These are phyloP conservation scores for Odontothrips loti DNA, from an alignment of 2,888 invertebrate genomes.

Conservation along the genomic window DNA sequence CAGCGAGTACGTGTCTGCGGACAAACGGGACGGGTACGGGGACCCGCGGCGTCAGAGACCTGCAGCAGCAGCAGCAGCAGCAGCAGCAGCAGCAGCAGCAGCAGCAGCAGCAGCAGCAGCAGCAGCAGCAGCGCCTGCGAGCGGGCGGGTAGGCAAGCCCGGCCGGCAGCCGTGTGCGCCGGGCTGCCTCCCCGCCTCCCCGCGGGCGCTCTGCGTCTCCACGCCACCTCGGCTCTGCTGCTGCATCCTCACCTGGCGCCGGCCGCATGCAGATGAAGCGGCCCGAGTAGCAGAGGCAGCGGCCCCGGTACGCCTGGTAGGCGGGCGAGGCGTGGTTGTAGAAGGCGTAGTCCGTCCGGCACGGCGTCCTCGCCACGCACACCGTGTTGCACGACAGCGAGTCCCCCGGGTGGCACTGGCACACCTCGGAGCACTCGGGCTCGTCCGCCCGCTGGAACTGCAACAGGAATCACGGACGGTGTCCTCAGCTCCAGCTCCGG, in stretches of 20 bases:
- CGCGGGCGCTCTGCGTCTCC: too few relatives aligned
- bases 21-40: too few relatives aligned
- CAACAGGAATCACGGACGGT: slow-evolving; percentile 40
- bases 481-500: too few relatives aligned
- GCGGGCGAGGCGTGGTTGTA: slow-evolving; percentile 88
- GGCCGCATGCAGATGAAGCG: slow-evolving; percentile 91
- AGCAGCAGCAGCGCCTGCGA: not conserved
- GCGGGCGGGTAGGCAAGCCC: too few relatives aligned
- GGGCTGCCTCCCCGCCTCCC: too few relatives aligned
- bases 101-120: too few relatives aligned
- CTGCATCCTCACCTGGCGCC: slow-evolving; percentile 54
- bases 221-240: too few relatives aligned
- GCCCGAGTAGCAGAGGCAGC: slow-evolving; percentile 87
- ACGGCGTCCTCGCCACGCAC: slow-evolving; percentile 80
- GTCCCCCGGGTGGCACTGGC: slow-evolving; percentile 74
- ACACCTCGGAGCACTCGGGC: slow-evolving; percentile 84
- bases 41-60: not conserved
- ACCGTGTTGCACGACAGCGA: slow-evolving; percentile 82
- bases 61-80: not conserved
- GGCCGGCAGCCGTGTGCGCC: too few relatives aligned
- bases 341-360: slow-evolving; percentile 81
- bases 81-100: too few relatives aligned
- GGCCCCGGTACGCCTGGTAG: slow-evolving; percentile 82
- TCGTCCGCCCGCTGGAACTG: slow-evolving; percentile 80
- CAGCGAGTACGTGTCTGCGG: slow-evolving; percentile 65